Evolutionary conservation across 1,140 invertebrate genomes (phyloP), one percentile per base, ranked within the genome.

Genomic region (Drosophila sucinea): DNA sequence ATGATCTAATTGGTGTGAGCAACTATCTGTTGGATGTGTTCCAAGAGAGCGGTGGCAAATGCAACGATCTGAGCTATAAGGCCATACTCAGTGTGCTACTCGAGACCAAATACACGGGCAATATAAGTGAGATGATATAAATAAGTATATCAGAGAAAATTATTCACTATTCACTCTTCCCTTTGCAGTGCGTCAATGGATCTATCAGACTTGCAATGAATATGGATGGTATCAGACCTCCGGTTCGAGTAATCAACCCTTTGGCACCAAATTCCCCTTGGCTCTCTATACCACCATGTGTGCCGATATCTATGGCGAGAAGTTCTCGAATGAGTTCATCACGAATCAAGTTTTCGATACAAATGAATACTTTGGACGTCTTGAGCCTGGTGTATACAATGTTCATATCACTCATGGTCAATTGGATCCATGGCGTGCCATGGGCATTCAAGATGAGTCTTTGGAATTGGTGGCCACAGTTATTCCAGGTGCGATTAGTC

Each of bases 151-250:
- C 4, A 0, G 27, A 11, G 33, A 17, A 60, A 40, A 5, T 44
- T 35, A 23, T 38, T 38, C 10, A 35, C 3, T 35, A 17, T n/a
- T 11, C 2, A 29, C 67, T 32, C 33, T 69, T 32, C 33, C 41
- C 1, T 11, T 2, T 29, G 1, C 66, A 92, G 91, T 91, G 82
- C 93, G 94, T 25, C 94, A 94, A 79, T 96, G 96, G 95, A 93
- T 92, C 2, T 96, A 95, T 79, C 95, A 96, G 90, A 96, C 95
- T 0, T 96, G 96, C 91, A 94, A 94, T 25, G 96, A 96, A 87
- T 96, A 94, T 79, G 96, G 95, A 44, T 96, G 94, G 91, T 96
- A 94, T 86, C 95, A 96, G 91, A 95, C 95, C 1, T 94, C 95
- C 0, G 93, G 93, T 56, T 93, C 93, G 1, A 60, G 73, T 0